These are phyloP conservation scores for Redunca redunca DNA, from an alignment of 2,113 vertebrate species.

Conservation along the genomic window DNA sequence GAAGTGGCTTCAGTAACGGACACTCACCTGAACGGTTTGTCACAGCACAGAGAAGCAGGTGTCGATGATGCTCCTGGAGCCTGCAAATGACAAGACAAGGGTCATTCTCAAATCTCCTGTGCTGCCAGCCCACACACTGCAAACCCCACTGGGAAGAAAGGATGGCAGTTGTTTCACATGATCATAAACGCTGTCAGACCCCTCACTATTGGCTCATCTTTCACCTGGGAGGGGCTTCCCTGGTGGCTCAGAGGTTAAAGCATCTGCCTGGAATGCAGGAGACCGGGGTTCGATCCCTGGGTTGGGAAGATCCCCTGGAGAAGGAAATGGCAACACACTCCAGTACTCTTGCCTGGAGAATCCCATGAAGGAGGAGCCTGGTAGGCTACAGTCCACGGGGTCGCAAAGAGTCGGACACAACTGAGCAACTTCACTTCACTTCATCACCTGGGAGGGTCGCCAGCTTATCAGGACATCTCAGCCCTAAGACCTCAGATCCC, in stretches of 20 bases:
- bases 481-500: not conserved
- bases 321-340: no score
- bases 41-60: slow-evolving; percentile 59
- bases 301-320: no score
- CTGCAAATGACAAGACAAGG: slow-evolving; percentile 63
- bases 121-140: not conserved
- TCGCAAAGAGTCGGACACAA: no score
- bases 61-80: slow-evolving; percentile 46
- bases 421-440: no score
- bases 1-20: rapidly evolving
- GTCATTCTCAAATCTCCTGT: not conserved
- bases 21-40: slow-evolving; percentile 77
- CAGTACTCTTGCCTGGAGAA: no score
- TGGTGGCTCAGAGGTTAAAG: no score
- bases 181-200: not conserved
- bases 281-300: no score
- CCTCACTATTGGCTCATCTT: rapidly evolving
- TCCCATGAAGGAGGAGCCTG: no score
- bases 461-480: rapidly evolving
- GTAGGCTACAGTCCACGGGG: no score
- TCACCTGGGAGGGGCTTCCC: not conserved
- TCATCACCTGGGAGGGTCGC: not conserved
- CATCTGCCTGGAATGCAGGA: no score
- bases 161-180: rapidly evolving
- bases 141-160: not conserved